Evolutionary conservation across 2,113 vertebrate species (phyloP), one percentile per base, ranked within the genome.

Genomic region (Platichthys flesus): DNA sequence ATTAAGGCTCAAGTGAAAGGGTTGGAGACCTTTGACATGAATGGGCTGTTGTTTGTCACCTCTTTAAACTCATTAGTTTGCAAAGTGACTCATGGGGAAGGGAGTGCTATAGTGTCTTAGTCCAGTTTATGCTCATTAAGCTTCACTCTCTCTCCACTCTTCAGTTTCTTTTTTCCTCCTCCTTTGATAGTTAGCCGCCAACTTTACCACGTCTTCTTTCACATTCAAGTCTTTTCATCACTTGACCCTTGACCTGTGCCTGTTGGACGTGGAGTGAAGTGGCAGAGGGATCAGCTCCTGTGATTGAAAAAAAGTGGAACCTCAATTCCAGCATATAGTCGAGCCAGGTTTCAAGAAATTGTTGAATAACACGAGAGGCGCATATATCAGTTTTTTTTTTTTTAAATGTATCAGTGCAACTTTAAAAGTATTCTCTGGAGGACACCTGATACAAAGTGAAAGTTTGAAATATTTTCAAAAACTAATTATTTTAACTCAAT

Each of bases 1-100:
- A 45, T 74, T 54, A 71, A 49, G 21, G 5, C 69, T 77, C 4
- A 9, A 31, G 23, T 45, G 51, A 67, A 72, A 61, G 24, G 69
- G 66, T 79, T 67, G 23, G 4, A 49, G 78, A 80, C 72, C 67
- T 78, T 59, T 66, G 82, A 68, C 76, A 77, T 58, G 31, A 8
- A 15, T 67, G 31, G 56, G 45, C 57, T 71, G 62, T 58, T 74
- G 57, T 78, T 78, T 58, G 49, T 56, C 65, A 81, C 72, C 54
- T 73, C 35, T 62, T 60, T 76, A 45, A 76, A 74, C 65, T 76
- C 23, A 65, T 74, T 71, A 52, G 28, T 68, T 69, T 69, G 18
- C 31, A 15, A 73, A 64, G 3, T 65, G 57, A 74, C 55, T 3
- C n/a, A 16, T 31, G 37, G 26, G 21, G 31, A 28, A 35, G 12